Evolutionary conservation across 2,113 vertebrate species (phyloP), one percentile per base, ranked within the genome.

Genomic region (Myodes glareolus): DNA sequence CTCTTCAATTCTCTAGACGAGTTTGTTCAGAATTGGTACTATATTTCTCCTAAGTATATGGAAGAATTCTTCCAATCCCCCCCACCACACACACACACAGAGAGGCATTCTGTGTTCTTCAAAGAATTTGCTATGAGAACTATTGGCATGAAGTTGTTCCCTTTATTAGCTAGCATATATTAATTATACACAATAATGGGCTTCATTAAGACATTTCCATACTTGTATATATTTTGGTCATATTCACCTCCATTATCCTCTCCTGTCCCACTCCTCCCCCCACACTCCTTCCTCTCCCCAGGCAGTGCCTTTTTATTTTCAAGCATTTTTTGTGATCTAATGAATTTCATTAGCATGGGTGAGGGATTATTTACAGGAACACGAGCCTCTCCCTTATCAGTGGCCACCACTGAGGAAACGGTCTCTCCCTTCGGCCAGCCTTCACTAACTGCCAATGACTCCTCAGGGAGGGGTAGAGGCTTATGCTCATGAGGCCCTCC

Each of bases 101-200:
- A 55, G 16, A 55, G 72, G 25, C 70, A 86, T 92, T 85, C 90
- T 92, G 31, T 86, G 55, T 78, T 68, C 68, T 84, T 88, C 29
- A 92, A 70, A 68, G 39, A 94, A 77, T 65, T 90, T 94, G 33
- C 82, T 94, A 42, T 88, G 31, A 80, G 19, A 72, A 94, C 33
- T 87, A 75, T 61, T 90, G 73, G 13, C 67, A 88, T 72, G 21
- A 93, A 91, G 61, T 77, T 84, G 29, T 55, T 94, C 47, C 39
- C 77, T 91, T 94, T 84, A 84, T 63, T 27, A 42, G 7, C 39
- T 45, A 65, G 39, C 3, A 42, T 65, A 65, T 31, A 45, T 84
- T 39, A 42, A 84, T 63, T 42, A 8, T 63, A 13, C 58, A 63
- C 6, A 84, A 63, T 84, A 84, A 27, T 39, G 36, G 3, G n/a